A percentile compares a stretch with the other conserved stretches of the same genome.
phyloP scores from a whole-genome alignment of 2,797 vertebrate genomes.

The Bufotes viridis region DNA sequence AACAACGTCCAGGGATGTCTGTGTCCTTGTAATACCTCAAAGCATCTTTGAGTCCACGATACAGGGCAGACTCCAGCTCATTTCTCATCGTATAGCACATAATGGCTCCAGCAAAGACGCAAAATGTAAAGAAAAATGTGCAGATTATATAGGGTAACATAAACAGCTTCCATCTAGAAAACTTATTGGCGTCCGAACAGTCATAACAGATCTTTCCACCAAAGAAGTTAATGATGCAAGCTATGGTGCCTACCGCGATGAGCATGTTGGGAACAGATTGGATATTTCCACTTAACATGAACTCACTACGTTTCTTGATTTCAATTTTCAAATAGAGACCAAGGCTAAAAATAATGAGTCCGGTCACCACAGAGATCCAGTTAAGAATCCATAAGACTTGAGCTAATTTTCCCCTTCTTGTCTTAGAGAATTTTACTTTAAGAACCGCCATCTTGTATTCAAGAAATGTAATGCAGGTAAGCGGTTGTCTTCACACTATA shows the following conservation, averaged over 20 bases:
- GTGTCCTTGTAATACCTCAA: conserved; percentile 91
- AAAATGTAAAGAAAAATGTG: conserved; percentile 91
- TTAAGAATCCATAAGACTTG: conserved; percentile 93
- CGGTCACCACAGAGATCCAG: conserved; percentile 89
- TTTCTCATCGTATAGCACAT: conserved; percentile 90
- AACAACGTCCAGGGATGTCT: conserved; percentile 88
- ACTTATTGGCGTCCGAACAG: conserved; percentile 86
- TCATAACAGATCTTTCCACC: conserved; percentile 95
- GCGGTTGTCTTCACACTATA: conserved; percentile 61
- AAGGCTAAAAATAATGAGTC: conserved; percentile 85
- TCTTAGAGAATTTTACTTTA: conserved; percentile 88
- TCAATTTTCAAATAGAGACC: conserved; percentile 91
- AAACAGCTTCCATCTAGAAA: conserved; percentile 88
- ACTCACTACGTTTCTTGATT: conserved; percentile 84
- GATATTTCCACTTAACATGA: conserved; percentile 84
- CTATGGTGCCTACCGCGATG: conserved; percentile 84
- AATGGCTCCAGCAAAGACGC: conserved; percentile 85
- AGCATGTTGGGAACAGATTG: conserved; percentile 89
- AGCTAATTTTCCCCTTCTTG: conserved; percentile 86
- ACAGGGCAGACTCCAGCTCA: conserved; percentile 85
- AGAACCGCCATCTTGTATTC: conserved; percentile 83
- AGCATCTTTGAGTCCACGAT: conserved; percentile 81
- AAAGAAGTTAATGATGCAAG: conserved; percentile 89
- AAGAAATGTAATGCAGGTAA: not conserved
- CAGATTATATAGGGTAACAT: conserved; percentile 90